phyloP scores from a whole-genome alignment of 2,113 vertebrate species.

The Loxodonta africana region DNA sequence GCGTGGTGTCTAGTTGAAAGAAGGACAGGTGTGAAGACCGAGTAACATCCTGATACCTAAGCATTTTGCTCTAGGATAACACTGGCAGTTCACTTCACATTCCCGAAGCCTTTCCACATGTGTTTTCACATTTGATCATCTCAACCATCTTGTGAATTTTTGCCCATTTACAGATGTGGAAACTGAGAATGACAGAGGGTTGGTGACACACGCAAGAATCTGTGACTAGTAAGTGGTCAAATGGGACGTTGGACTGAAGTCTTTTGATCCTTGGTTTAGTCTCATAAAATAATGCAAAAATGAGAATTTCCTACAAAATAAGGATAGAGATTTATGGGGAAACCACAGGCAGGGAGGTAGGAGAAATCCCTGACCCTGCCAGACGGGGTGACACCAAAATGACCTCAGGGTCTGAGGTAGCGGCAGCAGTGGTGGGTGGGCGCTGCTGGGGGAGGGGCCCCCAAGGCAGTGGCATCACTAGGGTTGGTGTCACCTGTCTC shows the following conservation, averaged over 20 bases:
- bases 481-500: too few relatives aligned
- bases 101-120: neutral
- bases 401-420: too few relatives aligned
- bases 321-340: neutral
- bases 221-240: neutral
- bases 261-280: neutral
- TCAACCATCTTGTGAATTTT: neutral
- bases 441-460: too few relatives aligned
- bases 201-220: neutral
- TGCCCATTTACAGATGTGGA: constrained; percentile 1
- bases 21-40: neutral
- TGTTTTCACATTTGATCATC: neutral
- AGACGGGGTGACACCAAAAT: too few relatives aligned
- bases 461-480: too few relatives aligned
- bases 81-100: neutral
- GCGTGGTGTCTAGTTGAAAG: neutral
- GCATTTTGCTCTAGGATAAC: neutral
- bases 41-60: neutral
- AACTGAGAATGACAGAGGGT: neutral
- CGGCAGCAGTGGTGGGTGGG: neutral
- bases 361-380: neutral
- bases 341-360: neutral
- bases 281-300: neutral
- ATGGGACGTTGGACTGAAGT: neutral
- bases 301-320: neutral